Percentiles rank a stretch among this genome's conserved stretches.
These are phyloP conservation scores for Rhopalosiphum nymphaeae DNA, from an alignment of 2,888 invertebrate species.

Conservation along the genomic window DNA sequence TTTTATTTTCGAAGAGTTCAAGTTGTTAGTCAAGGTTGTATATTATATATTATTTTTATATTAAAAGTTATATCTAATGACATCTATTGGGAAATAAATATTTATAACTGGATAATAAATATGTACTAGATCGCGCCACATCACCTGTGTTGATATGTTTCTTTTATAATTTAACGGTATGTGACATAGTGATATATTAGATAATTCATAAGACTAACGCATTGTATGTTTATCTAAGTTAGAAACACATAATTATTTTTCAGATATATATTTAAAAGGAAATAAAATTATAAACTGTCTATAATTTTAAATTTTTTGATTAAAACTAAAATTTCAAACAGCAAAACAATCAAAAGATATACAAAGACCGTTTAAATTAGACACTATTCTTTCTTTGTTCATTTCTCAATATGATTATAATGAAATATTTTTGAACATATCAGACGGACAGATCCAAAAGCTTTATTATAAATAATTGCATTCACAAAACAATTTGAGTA, in stretches of 20 bases:
- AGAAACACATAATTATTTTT: not conserved
- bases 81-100: not conserved
- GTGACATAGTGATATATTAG: not conserved
- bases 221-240: not conserved
- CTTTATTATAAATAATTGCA: not conserved
- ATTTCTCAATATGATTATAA: not conserved
- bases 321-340: not conserved
- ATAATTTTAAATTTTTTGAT: not conserved
- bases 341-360: not conserved
- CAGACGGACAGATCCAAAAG: not conserved
- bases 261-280: not conserved
- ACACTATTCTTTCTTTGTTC: not conserved
- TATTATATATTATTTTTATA: not conserved
- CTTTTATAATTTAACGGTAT: not conserved
- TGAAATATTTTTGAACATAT: not conserved
- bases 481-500: not conserved
- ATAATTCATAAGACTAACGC: not conserved
- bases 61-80: not conserved
- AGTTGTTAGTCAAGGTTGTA: not conserved
- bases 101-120: not conserved
- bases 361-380: not conserved
- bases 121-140: conserved; percentile 18
- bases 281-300: not conserved
- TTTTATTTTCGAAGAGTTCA: not conserved
- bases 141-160: not conserved